These are phyloP conservation scores for Osmerus eperlanus DNA, from an alignment of 2,113 vertebrate genomes.

Conservation along the genomic window DNA sequence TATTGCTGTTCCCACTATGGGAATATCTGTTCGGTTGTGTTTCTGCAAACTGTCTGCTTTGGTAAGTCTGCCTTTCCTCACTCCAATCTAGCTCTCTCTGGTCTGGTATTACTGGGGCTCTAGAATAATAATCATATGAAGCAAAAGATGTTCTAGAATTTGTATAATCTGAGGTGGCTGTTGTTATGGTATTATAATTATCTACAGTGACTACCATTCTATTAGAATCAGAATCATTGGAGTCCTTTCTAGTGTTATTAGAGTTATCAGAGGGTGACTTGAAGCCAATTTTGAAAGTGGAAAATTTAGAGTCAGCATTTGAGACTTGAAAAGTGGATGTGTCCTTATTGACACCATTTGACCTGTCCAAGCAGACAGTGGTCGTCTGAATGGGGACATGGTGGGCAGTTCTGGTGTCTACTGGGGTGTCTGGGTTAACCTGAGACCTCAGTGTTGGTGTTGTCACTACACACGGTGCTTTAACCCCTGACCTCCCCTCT, in stretches of 20 bases:
- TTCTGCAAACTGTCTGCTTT: conserved; percentile 57
- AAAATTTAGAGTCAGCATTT: conserved; percentile 88
- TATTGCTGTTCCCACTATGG: conserved; percentile 83
- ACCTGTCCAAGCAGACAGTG: conserved; percentile 84
- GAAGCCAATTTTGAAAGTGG: conserved; percentile 94
- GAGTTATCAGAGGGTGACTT: conserved; percentile 79
- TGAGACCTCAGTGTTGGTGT: conserved; percentile 79
- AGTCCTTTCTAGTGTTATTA: conserved; percentile 13
- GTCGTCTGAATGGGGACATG: conserved; percentile 80
- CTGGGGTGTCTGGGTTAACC: conserved; percentile 74
- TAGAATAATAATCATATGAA: conserved; percentile 33
- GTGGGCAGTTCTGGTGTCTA: conserved; percentile 79
- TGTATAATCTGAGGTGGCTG: conserved; percentile 40
- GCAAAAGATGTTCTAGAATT: conserved; percentile 28
- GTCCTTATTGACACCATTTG: conserved; percentile 78
- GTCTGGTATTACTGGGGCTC: conserved; percentile 72
- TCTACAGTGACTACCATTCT: conserved; percentile 21
- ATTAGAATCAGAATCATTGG: conserved; percentile 30
- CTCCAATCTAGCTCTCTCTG: conserved; percentile 64
- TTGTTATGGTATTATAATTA: conserved; percentile 33
- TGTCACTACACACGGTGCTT: conserved; percentile 79
- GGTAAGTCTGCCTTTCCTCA: conserved; percentile 65
- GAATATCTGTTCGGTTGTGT: conserved; percentile 74
- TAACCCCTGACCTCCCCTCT: conserved; percentile 90
- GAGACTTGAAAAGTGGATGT: conserved; percentile 76